phyloP scores from a whole-genome alignment of 1,140 invertebrate species.

The Anastrepha ludens region DNA sequence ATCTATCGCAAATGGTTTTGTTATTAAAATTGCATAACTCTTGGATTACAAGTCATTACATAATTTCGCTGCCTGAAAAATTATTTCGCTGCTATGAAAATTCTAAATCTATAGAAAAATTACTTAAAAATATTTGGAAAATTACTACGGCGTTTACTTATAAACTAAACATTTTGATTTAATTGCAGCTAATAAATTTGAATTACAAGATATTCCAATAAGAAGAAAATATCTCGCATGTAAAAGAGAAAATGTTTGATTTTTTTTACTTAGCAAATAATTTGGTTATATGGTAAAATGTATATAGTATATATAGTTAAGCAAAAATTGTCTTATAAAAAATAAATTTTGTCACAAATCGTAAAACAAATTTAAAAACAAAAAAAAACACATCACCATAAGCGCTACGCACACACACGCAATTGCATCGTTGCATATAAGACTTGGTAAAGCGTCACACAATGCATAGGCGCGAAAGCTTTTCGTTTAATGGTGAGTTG shows the following conservation, averaged over 20 bases:
- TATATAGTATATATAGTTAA: neutral
- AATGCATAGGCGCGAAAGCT: neutral
- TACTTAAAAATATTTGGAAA: neutral
- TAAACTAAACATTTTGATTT: neutral
- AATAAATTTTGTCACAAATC: no score
- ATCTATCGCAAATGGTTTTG: neutral
- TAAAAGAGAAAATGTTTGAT: slow-evolving; percentile 7
- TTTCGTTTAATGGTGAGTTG: neutral
- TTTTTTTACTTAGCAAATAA: slow-evolving; percentile 50
- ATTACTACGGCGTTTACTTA: neutral
- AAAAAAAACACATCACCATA: neutral
- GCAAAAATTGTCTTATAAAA: neutral
- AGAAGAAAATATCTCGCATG: no score
- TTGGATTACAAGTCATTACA: neutral
- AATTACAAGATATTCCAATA: neutral
- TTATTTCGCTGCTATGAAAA: neutral
- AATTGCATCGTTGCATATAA: no score
- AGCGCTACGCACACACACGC: neutral
- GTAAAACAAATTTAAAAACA: neutral
- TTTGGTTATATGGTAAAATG: slow-evolving; percentile 30
- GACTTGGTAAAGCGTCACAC: neutral
- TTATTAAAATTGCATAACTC: neutral
- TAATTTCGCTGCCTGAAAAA: neutral
- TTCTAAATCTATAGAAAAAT: neutral
- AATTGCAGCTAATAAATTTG: neutral